Base-by-base conservation (phyloP, 2,113 vertebrate genomes). In the Amblyopsis rosae region DNA sequence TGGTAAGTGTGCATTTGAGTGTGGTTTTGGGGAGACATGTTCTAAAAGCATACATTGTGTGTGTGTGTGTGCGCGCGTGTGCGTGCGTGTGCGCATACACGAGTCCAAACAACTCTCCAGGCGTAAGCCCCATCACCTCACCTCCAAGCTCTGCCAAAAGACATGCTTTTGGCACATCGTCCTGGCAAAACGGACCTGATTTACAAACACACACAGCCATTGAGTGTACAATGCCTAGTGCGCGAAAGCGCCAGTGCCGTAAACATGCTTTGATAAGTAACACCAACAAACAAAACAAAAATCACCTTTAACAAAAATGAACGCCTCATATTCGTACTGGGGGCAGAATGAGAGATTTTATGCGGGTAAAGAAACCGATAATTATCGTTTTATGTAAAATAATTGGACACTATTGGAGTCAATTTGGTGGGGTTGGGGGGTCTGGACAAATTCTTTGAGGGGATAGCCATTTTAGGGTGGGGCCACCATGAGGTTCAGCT, bases 391-490 rank as follows among this genome's bases (percentile, higher is more conserved):
- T 62, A 56, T 12, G 33, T 1, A 55, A 59, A 62, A 33, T 51
- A 48, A 70, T 70, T 64, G 26, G 48, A 32, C 50, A 73, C 62
- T 57, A 60, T 77, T 56, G 63, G 65, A 66, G 41, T 17, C 72
- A 82, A 82, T 26, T 26, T 26, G 74, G 84, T 71, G 84, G 35
- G 35, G 35, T 8, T 67, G 72, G 77, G 76, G 76, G 74, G 59
- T 89, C 85, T 65, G 86, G 69, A 84, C 87, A 88, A 26, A 26
- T 79, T 90, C 82, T 80, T 80, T 86, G 35, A 70, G 79, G 66
- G 55, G 32, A 77, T 68, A 80, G 67, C 12, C 59, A 79, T 74
- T 80, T 76, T 72, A 84, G 90, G 91, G 91, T 92, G 91, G 90
- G 92, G 92, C 83, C 76, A 84, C 64, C 9, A 51, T 15, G 11